Evolutionary conservation across 2,113 vertebrate genomes (phyloP).

Genomic region (Ammodytes marinus): DNA sequence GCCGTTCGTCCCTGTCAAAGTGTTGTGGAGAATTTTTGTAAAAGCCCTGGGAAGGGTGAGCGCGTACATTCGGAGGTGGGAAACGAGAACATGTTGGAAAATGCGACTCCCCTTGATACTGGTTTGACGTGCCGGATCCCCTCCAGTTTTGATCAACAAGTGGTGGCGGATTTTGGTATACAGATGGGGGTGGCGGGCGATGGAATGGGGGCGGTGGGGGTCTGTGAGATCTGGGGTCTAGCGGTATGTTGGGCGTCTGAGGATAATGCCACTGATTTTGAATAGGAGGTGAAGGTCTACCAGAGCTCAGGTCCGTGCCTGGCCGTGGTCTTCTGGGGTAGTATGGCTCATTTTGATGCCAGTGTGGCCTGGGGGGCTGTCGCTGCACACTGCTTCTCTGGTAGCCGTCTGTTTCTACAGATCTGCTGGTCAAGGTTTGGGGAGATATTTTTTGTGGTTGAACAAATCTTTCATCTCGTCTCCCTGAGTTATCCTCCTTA

Average conservation of each 20-base stretch:
- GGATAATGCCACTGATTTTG: constrained; percentile 40
- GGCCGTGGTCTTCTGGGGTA: constrained; percentile 43
- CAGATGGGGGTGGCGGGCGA: constrained; percentile 26
- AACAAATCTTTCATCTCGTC: background rate
- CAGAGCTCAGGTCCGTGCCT: background rate
- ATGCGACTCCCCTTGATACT: background rate
- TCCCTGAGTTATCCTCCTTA: background rate
- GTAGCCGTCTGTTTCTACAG: constrained; percentile 7
- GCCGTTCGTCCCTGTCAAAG: constrained; percentile 2
- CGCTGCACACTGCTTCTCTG: constrained; percentile 19
- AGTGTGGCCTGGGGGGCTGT: constrained; percentile 31
- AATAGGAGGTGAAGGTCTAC: background rate
- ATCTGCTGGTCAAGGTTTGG: background rate
- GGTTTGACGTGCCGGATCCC: background rate
- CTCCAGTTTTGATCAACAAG: constrained; percentile 6
- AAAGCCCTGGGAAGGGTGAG: constrained; percentile 22
- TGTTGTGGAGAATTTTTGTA: constrained; percentile 5
- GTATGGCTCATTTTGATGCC: constrained; percentile 70
- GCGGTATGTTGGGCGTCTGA: constrained; percentile 27
- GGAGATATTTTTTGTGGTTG: background rate
- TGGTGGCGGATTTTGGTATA: constrained; percentile 23
- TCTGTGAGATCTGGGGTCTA: constrained; percentile 37
- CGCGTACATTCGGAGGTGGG: constrained; percentile 21
- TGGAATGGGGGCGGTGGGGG: constrained; percentile 45
- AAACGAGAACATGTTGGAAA: background rate